A percentile compares a stretch with the other conserved stretches of the same genome.
phyloP scores from a whole-genome alignment of 2,888 invertebrate genomes.

The Tachina grossa region DNA sequence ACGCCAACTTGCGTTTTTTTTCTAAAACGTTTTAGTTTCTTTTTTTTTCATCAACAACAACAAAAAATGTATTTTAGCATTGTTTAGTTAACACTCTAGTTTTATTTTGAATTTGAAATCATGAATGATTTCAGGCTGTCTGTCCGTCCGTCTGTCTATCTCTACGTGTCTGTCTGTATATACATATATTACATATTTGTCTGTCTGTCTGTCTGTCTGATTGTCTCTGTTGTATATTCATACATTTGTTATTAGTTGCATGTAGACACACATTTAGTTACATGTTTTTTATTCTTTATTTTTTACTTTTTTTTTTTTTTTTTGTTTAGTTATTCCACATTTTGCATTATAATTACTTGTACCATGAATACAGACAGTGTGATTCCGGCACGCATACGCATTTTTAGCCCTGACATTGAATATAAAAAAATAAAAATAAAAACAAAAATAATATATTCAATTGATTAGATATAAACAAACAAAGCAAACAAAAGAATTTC shows the following conservation, averaged over 20 bases:
- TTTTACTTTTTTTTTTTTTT: slow-evolving; percentile 1
- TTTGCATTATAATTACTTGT: slow-evolving; percentile 41
- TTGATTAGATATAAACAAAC: not conserved
- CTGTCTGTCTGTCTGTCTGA: slow-evolving; percentile 30
- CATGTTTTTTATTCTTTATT: not conserved
- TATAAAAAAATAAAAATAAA: slow-evolving; percentile 37
- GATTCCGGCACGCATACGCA: slow-evolving; percentile 71
- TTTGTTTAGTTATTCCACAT: slow-evolving; percentile 15
- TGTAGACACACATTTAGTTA: slow-evolving; percentile 67
- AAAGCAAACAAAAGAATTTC: not conserved
- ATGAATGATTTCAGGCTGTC: slow-evolving; percentile 65
- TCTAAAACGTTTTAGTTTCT: slow-evolving; percentile 49
- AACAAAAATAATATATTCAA: slow-evolving; percentile 1
- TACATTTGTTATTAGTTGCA: slow-evolving; percentile 49
- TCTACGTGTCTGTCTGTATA: slow-evolving; percentile 45
- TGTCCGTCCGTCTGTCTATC: slow-evolving; percentile 39
- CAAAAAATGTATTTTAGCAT: slow-evolving; percentile 46
- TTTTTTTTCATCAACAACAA: slow-evolving; percentile 38
- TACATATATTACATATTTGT: not conserved
- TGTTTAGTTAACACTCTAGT: slow-evolving; percentile 52
- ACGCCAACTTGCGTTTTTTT: slow-evolving; percentile 71
- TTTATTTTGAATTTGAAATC: slow-evolving; percentile 69
- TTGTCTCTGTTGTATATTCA: slow-evolving; percentile 32
- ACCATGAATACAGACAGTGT: slow-evolving; percentile 43
- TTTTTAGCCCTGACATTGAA: slow-evolving; percentile 71